Evolutionary conservation across 1,140 invertebrate species (phyloP), one percentile per base, ranked within the genome.

Genomic region (Ceratitis capitata): DNA sequence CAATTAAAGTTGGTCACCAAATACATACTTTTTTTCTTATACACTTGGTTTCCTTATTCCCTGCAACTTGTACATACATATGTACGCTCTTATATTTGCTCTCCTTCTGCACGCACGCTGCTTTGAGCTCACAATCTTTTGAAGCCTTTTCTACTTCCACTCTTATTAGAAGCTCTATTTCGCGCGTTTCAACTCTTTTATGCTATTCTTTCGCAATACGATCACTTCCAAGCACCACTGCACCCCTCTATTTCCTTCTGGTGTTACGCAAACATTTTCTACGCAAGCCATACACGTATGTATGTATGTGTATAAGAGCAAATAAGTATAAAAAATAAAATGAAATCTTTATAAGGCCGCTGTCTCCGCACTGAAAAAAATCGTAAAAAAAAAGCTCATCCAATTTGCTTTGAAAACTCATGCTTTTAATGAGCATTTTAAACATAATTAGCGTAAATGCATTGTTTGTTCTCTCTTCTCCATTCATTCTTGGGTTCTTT

Each of bases 341-440:
- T n/a, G n/a, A n/a, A n/a, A n/a, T n/a, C n/a, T n/a, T n/a, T n/a
- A n/a, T n/a, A n/a, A n/a, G n/a, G n/a, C 42, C 29, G 35, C 19
- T n/a, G n/a, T n/a, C 32, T 56, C 10, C 51, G 49, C 7, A 19
- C 10, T n/a, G n/a, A 29, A 58, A 39, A 84, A 26, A 58, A 42
- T 1, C 9, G n/a, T n/a, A n/a, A n/a, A 42, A 74, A 85, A 47
- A 69, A 69, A 16, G 16, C 32, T 35, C 42, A 49, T 16, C 61
- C 84, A 85, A 85, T 85, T 85, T 85, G 61, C 84, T 85, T 49
- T 42, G 26, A 78, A 6, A 85, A 64, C 35, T 74, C 61, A 85
- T 74, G 74, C 61, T 39, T 85, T 10, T 74, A 85, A 85, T 85
- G 84, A 85, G 84, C 84, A 85, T 85, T 85, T 85, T 74, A 74